Percentiles rank a stretch among this genome's conserved stretches.
These are phyloP conservation scores for Melangyna quadrimaculata DNA, from an alignment of 2,888 invertebrate genomes.

Conservation along the genomic window DNA sequence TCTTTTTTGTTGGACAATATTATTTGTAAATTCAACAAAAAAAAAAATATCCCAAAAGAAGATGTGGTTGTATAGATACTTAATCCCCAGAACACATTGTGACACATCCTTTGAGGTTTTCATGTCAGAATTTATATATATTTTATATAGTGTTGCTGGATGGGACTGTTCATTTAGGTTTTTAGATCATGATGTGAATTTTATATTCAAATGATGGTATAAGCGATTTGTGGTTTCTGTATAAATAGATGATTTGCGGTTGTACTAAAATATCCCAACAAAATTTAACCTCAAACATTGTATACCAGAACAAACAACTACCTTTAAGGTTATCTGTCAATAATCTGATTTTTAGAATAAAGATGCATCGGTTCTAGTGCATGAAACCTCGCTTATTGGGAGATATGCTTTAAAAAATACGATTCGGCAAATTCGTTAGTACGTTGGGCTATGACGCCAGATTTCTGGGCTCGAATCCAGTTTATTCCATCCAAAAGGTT, in stretches of 20 bases:
- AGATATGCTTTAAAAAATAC: too few relatives aligned
- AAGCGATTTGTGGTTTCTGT: not conserved
- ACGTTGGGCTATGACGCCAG: too few relatives aligned
- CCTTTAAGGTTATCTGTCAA: too few relatives aligned
- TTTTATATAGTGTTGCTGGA: not conserved
- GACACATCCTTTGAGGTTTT: conserved; percentile 20
- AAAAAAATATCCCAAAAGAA: conserved; percentile 31
- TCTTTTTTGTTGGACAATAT: conserved; percentile 10
- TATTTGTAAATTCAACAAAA: conserved; percentile 61
- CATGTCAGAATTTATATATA: conserved; percentile 14
- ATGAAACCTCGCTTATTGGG: too few relatives aligned
- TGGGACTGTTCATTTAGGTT: conserved; percentile 12
- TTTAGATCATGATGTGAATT: conserved; percentile 7
- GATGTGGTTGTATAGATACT: conserved; percentile 9
- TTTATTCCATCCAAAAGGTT: too few relatives aligned
- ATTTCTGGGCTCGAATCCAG: too few relatives aligned
- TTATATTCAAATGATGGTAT: not conserved
- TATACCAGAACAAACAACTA: too few relatives aligned
- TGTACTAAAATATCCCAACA: not conserved
- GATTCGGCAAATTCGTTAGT: too few relatives aligned
- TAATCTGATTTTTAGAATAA: too few relatives aligned
- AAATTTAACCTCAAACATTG: too few relatives aligned
- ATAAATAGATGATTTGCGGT: not conserved
- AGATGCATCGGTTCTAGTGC: too few relatives aligned
- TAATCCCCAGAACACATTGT: conserved; percentile 55